Percentiles rank a stretch among this genome's conserved stretches.
phyloP scores from a whole-genome alignment of 2,113 vertebrate species.

The Rhinogobius similis region DNA sequence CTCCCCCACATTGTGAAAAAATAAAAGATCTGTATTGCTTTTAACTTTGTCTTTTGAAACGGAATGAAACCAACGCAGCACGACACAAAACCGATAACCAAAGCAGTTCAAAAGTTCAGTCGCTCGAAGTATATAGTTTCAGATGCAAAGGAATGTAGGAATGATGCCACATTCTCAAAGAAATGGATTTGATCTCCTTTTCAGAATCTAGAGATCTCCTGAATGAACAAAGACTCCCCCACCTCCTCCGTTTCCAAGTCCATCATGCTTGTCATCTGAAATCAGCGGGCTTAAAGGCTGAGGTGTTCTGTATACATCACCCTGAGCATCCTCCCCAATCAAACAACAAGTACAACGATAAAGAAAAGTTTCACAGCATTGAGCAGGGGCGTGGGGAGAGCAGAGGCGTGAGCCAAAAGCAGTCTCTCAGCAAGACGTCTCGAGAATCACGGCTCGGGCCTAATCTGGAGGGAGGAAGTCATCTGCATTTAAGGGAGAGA shows the following conservation, averaged over 20 bases:
- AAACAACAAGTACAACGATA: slow-evolving; percentile 51
- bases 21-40: slow-evolving; percentile 25
- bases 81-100: not conserved
- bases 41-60: not conserved
- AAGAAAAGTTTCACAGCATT: slow-evolving; percentile 48
- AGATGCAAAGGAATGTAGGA: slow-evolving; percentile 17
- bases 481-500: slow-evolving; percentile 20
- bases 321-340: slow-evolving; percentile 45
- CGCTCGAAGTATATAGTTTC: not conserved
- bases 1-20: slow-evolving; percentile 31
- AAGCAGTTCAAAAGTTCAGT: not conserved
- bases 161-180: slow-evolving; percentile 38
- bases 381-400: slow-evolving; percentile 18
- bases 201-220: slow-evolving; percentile 43
- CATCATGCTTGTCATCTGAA: slow-evolving; percentile 69
- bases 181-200: slow-evolving; percentile 40
- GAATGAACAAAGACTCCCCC: slow-evolving; percentile 57
- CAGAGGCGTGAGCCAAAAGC: slow-evolving; percentile 25
- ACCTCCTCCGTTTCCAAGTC: slow-evolving; percentile 46
- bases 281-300: slow-evolving; percentile 66
- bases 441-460: slow-evolving; percentile 49
- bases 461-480: slow-evolving; percentile 63
- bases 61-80: not conserved
- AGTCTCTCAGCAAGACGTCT: slow-evolving; percentile 37
- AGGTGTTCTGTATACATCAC: slow-evolving; percentile 59